These are phyloP conservation scores for Coelopa pilipes DNA, from an alignment of 2,888 invertebrate species.

Conservation along the genomic window DNA sequence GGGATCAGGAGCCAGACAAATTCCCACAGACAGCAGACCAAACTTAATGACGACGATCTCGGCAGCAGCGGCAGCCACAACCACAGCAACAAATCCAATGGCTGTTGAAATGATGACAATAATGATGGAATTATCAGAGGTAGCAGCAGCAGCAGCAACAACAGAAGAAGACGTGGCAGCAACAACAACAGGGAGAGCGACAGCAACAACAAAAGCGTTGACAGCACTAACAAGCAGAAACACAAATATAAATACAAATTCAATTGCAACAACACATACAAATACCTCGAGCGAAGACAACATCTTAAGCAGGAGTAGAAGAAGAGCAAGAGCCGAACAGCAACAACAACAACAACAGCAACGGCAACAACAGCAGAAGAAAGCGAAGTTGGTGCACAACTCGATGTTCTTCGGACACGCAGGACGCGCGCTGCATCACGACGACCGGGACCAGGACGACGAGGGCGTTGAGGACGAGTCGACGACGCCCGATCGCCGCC, in stretches of 20 bases:
- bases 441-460: slow-evolving; percentile 41
- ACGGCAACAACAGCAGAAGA: slow-evolving; percentile 37
- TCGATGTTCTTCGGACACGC: slow-evolving; percentile 25
- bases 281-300: too few species aligned
- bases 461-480: slow-evolving; percentile 33
- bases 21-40: slow-evolving; percentile 31
- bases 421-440: slow-evolving; percentile 20
- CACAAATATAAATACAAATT: slow-evolving; percentile 26
- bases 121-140: slow-evolving; percentile 37
- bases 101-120: slow-evolving; percentile 37
- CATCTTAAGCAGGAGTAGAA: too few species aligned
- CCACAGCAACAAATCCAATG: slow-evolving; percentile 26
- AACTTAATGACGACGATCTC: slow-evolving; percentile 26
- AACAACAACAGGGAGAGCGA: slow-evolving; percentile 20
- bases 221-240: slow-evolving; percentile 33
- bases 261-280: too few species aligned
- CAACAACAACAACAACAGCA: slow-evolving; percentile 21
- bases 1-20: slow-evolving; percentile 29
- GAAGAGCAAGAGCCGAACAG: too few species aligned
- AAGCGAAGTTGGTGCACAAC: slow-evolving; percentile 35
- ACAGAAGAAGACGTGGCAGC: slow-evolving; percentile 13
- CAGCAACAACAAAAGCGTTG: slow-evolving; percentile 34
- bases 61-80: slow-evolving; percentile 20
- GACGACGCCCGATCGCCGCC: slow-evolving; percentile 35
- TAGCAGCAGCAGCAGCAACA: slow-evolving; percentile 26